Conservation (phyloP, 2,888 invertebrate species). For the Hydraecia micacea region DNA sequence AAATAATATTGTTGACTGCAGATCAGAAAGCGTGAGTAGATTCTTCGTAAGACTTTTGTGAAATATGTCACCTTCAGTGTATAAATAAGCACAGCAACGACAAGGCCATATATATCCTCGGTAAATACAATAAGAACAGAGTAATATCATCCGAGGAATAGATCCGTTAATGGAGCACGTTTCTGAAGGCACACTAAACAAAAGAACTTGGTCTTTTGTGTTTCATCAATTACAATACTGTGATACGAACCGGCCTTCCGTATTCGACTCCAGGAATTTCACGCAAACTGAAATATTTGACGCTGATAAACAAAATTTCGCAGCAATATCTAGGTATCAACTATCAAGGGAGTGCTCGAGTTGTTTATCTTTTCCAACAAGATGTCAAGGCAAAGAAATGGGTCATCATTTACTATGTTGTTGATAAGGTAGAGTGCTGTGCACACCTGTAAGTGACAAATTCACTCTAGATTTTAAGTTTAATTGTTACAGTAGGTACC, state of each 20-base stretch:
- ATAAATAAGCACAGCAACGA: constrained; percentile 10
- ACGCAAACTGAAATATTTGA: constrained; percentile 21
- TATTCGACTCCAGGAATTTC: background rate
- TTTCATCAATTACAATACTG: constrained; percentile 44
- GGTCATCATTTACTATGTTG: constrained; percentile 28
- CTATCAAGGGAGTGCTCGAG: constrained; percentile 18
- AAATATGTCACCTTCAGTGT: background rate
- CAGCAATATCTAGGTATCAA: constrained; percentile 31
- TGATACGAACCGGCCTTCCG: constrained; percentile 18
- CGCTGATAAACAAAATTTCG: constrained; percentile 37
- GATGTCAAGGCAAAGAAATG: constrained; percentile 48
- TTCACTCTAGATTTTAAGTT: too few species aligned
- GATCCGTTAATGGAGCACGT: constrained; percentile 44
- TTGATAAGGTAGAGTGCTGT: constrained; percentile 36
- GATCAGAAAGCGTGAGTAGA: background rate
- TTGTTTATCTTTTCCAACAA: constrained; percentile 45
- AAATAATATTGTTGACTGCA: background rate
- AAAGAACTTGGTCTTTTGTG: constrained; percentile 53
- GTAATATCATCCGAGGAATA: constrained; percentile 53
- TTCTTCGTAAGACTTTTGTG: background rate
- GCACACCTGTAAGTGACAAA: too few species aligned
- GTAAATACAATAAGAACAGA: constrained; percentile 46
- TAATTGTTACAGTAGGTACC: too few species aligned
- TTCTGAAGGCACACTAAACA: constrained; percentile 43
- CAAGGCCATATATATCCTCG: constrained; percentile 18